These are phyloP conservation scores for Ateles fusciceps DNA, from an alignment of 2,797 vertebrate species.

Conservation along the genomic window DNA sequence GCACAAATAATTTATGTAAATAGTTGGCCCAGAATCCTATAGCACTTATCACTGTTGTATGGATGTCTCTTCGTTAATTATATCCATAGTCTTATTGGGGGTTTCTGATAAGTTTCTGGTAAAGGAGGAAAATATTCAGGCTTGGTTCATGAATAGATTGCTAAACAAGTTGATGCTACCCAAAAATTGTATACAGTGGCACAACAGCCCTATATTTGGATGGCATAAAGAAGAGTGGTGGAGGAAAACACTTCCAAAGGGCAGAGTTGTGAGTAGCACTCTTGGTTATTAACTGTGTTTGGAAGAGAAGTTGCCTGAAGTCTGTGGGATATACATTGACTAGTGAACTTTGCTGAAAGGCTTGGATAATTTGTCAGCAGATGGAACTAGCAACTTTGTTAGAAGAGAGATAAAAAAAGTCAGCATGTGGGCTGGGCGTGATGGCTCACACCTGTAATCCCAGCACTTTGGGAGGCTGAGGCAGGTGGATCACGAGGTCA, in stretches of 20 bases:
- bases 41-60: background rate
- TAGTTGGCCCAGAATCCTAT: background rate
- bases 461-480: too few species aligned
- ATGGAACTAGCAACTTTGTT: background rate
- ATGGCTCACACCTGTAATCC: too few species aligned
- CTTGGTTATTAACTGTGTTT: background rate
- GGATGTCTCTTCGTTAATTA: background rate
- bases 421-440: too few species aligned
- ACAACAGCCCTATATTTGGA: background rate
- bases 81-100: background rate
- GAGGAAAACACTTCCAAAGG: background rate
- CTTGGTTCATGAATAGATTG: background rate
- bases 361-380: background rate
- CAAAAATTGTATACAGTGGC: background rate
- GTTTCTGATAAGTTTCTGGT: background rate
- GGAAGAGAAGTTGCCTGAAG: background rate
- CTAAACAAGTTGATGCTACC: background rate
- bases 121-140: background rate
- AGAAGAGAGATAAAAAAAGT: background rate
- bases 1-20: background rate
- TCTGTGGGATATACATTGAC: background rate
- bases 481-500: too few species aligned
- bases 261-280: background rate
- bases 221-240: background rate
- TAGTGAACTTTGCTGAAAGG: background rate